These are phyloP conservation scores for Lagria hirta DNA, from an alignment of 2,888 invertebrate species.

Conservation along the genomic window DNA sequence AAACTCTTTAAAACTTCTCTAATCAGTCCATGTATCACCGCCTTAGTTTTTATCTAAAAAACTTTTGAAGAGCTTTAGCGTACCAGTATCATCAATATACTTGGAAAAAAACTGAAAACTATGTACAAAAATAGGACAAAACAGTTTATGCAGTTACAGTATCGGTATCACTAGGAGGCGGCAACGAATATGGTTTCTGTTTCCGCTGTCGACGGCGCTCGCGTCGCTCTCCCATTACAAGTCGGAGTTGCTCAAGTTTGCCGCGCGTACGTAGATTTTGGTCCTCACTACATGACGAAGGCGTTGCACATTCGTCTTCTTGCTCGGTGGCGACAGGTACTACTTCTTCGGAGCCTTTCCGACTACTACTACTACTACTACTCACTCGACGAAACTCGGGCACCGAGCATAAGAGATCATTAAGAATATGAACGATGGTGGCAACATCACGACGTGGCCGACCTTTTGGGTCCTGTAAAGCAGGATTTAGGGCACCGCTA, in stretches of 20 bases:
- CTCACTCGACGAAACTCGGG: slow-evolving; percentile 55
- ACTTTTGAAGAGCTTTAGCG: slow-evolving; percentile 23
- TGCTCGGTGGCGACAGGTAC: slow-evolving; percentile 52
- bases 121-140: slow-evolving; percentile 28
- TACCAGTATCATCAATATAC: slow-evolving; percentile 19
- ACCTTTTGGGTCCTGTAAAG: slow-evolving; percentile 88
- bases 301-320: slow-evolving; percentile 39
- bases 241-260: slow-evolving; percentile 82
- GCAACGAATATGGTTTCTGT: slow-evolving; percentile 68
- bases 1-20: slow-evolving; percentile 21
- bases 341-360: slow-evolving; percentile 47
- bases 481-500: slow-evolving; percentile 91
- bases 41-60: slow-evolving; percentile 10
- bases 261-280: slow-evolving; percentile 59
- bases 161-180: slow-evolving; percentile 54
- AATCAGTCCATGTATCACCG: slow-evolving; percentile 19
- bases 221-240: slow-evolving; percentile 88
- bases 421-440: slow-evolving; percentile 93
- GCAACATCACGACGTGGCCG: slow-evolving; percentile 91
- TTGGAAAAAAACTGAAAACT: slow-evolving; percentile 27
- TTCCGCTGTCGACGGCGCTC: slow-evolving; percentile 79
- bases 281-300: slow-evolving; percentile 46
- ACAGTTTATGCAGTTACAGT: slow-evolving; percentile 50
- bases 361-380: too few species aligned
- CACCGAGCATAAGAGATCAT: slow-evolving; percentile 88